Conservation (phyloP, 2,888 invertebrate species). For the Galeopsomyia nigrocyanea region DNA sequence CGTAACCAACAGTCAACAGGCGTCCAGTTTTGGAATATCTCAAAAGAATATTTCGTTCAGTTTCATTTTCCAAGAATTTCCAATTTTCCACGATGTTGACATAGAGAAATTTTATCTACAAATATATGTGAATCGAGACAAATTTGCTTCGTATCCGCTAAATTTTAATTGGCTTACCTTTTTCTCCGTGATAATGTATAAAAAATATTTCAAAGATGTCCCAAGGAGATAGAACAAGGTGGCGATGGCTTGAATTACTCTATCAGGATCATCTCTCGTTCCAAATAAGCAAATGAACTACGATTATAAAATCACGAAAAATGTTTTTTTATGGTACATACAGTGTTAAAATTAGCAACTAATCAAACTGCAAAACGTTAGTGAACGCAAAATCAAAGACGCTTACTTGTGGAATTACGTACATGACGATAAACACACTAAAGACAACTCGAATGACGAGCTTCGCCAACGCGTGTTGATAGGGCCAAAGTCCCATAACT, state of each 20-base stretch:
- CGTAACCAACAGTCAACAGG: slow-evolving; percentile 18
- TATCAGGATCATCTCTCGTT: neutral
- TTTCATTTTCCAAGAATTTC: slow-evolving; percentile 10
- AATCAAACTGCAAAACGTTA: no score
- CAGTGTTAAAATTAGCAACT: neutral
- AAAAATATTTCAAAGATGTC: neutral
- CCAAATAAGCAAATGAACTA: neutral
- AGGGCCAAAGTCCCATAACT: slow-evolving; percentile 17
- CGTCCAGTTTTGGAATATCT: slow-evolving; percentile 18
- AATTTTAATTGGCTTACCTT: neutral
- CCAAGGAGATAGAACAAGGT: neutral
- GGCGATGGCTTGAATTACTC: neutral
- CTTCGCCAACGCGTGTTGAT: neutral
- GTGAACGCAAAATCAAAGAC: neutral
- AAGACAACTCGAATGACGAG: neutral
- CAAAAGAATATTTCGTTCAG: slow-evolving; percentile 4
- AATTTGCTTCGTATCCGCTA: neutral
- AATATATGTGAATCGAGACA: neutral
- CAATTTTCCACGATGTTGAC: slow-evolving; percentile 20
- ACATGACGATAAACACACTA: neutral
- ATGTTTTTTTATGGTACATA: neutral
- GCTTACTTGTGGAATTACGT: slow-evolving; percentile 10
- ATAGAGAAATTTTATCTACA: slow-evolving; percentile 11
- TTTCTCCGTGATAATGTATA: neutral
- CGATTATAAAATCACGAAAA: neutral